Percentiles rank a stretch among this genome's conserved stretches.
These are phyloP conservation scores for Lasioglossum baleicum DNA, from an alignment of 1,140 invertebrate species.

Conservation along the genomic window DNA sequence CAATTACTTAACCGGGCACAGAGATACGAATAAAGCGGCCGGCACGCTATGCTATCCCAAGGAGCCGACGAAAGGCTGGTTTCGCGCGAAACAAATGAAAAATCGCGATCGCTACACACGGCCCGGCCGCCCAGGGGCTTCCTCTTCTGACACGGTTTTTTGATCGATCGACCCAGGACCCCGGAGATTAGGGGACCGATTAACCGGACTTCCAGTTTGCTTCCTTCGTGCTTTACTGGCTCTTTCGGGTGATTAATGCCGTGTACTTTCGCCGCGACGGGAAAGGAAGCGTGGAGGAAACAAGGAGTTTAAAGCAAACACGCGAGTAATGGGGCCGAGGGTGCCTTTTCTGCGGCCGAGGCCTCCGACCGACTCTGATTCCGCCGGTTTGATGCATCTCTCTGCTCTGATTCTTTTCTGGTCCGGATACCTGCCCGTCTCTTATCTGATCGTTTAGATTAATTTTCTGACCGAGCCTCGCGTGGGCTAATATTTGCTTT, in stretches of 20 bases:
- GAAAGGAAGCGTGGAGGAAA: background rate
- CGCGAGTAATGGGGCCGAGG: background rate
- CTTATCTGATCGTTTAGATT: too few species aligned
- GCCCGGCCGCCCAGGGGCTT: too few species aligned
- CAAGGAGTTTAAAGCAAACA: background rate
- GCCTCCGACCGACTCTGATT: background rate
- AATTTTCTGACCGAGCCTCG: too few species aligned
- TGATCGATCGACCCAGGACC: constrained; percentile 24
- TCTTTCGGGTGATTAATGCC: constrained; percentile 32
- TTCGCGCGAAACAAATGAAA: constrained; percentile 29
- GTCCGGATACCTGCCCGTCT: too few species aligned
- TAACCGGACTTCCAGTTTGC: constrained; percentile 18
- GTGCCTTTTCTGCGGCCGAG: too few species aligned
- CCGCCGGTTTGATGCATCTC: background rate
- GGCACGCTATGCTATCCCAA: background rate
- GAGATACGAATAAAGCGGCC: constrained; percentile 56
- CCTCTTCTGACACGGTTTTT: background rate
- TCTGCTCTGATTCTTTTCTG: too few species aligned
- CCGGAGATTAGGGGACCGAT: constrained; percentile 30
- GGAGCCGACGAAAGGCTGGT: constrained; percentile 1
- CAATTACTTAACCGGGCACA: constrained; percentile 64
- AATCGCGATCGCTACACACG: background rate
- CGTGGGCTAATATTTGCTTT: too few species aligned
- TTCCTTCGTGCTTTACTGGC: constrained; percentile 10
- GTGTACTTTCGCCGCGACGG: background rate